Evolutionary conservation across 2,888 invertebrate genomes (phyloP).

Genomic region (Aphodius sticticus): DNA sequence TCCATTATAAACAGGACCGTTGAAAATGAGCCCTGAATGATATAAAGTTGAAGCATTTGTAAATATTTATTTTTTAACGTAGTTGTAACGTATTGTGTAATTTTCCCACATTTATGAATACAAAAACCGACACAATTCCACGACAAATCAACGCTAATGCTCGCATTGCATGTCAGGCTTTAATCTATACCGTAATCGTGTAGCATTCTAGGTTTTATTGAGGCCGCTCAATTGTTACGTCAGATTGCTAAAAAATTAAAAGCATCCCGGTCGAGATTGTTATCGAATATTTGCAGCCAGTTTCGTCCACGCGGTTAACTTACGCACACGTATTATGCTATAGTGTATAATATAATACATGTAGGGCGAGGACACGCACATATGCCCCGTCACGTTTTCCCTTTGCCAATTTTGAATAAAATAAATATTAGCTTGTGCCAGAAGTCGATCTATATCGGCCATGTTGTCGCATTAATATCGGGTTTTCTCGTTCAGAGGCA

Average conservation of each 20-base stretch:
- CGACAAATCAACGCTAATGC: background rate
- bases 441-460: background rate
- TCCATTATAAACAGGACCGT: no score
- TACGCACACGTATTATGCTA: background rate
- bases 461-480: background rate
- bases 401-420: constrained; percentile 8
- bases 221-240: background rate
- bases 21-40: no score
- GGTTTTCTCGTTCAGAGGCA: background rate
- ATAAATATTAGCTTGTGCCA: constrained; percentile 9
- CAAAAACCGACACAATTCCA: background rate
- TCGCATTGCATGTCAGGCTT: background rate
- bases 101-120: background rate
- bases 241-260: background rate
- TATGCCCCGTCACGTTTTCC: background rate
- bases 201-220: background rate
- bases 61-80: no score
- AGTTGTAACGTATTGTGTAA: background rate
- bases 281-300: background rate
- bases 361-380: background rate
- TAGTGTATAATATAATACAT: background rate
- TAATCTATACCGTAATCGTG: background rate
- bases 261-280: background rate
- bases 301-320: background rate
- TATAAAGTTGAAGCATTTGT: no score